Base-by-base conservation (phyloP, 2,113 vertebrate species). In the Pyrgilauda ruficollis region DNA sequence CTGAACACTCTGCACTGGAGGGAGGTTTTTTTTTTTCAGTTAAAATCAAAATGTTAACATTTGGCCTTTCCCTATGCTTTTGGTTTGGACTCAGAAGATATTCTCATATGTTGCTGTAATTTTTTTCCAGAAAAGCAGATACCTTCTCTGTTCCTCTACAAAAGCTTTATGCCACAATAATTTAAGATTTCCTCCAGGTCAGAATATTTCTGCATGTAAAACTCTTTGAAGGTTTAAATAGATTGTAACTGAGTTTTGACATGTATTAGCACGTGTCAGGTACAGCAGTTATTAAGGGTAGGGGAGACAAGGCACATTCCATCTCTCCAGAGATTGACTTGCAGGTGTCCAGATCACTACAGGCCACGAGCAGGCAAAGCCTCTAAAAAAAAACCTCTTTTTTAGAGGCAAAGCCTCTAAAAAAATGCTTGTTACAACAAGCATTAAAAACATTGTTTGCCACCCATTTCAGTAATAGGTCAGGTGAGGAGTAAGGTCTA, bases 111-210 rank as follows among this genome's bases (percentile, higher is more conserved):
- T 46, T 46, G 46, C 50, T 80, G 67, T 69, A 35, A 9, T 35
- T 86, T 52, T 93, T 93, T 87, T 73, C 43, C 61, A 87, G 64
- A 87, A 50, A 85, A 87, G 39, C 79, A 92, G 89, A 63, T 70
- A 63, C 47, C n/a, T 92, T 81, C 61, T 87, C 47, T 81, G 5
- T 70, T 87, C 76, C 68, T 69, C 76, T 84, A 55, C 90, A 94
- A 93, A 94, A 95, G 53, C 76, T 69, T 93, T 90, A 64, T 79
- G 80, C 90, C 86, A 75, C 69, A 50, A 69, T 96, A 96, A 96
- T 97, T 96, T 94, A 96, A 95, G 90, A 84, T 94, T 94, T 97
- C 96, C 96, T 96, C 86, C 93, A 93, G 96, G 96, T 96, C 78
- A 95, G 86, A 95, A 94, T 94, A 94, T 84, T 96, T 95, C 80